Conservation (phyloP, 2,888 invertebrate genomes). For the Phrixothrix hirtus region DNA sequence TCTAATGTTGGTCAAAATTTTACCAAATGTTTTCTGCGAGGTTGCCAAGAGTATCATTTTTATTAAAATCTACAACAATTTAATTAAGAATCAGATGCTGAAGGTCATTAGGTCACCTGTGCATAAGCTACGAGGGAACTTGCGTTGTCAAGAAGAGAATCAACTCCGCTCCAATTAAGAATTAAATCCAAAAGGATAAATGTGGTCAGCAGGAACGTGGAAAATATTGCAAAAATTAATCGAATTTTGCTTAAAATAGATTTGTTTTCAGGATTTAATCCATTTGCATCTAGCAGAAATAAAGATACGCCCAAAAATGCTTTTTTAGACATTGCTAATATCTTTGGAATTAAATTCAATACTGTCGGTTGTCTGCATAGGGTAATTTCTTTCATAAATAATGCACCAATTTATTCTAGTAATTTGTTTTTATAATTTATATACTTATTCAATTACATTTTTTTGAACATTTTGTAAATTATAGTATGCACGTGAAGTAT, state of each 20-base stretch:
- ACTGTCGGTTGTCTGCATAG: too few relatives aligned
- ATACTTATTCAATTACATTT: too few relatives aligned
- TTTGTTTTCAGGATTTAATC: neutral
- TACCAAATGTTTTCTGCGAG: neutral
- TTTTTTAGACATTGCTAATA: neutral
- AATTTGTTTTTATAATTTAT: too few relatives aligned
- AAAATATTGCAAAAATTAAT: neutral
- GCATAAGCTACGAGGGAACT: slow-evolving; percentile 1
- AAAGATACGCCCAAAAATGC: neutral
- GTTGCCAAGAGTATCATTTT: neutral
- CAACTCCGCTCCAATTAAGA: neutral
- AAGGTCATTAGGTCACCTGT: too few relatives aligned
- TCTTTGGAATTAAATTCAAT: too few relatives aligned
- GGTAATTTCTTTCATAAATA: too few relatives aligned
- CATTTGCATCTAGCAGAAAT: neutral
- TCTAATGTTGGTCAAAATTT: neutral
- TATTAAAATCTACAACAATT: neutral
- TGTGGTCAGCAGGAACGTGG: neutral
- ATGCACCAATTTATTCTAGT: too few relatives aligned
- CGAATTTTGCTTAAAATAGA: neutral
- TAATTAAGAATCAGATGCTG: too few relatives aligned
- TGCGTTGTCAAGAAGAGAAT: neutral
- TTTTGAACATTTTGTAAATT: too few relatives aligned
- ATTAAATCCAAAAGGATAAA: neutral
- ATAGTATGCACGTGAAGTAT: too few relatives aligned